Base-by-base conservation (phyloP, 2,797 vertebrate species). In the Graptemys geographica region DNA sequence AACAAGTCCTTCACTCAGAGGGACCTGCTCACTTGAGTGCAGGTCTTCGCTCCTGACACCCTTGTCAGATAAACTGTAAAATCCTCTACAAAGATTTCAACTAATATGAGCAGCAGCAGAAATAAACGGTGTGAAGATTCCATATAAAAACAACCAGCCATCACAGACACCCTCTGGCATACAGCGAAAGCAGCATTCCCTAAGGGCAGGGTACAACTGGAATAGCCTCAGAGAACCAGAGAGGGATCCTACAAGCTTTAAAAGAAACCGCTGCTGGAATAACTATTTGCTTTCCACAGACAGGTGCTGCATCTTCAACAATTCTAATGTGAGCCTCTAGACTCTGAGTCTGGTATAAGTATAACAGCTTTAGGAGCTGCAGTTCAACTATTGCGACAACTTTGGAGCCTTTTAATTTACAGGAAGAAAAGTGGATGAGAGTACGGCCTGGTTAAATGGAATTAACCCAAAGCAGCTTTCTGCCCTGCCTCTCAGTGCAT, bases 71-170 rank as follows among this genome's bases (percentile, higher is more conserved):
- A 28, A 47, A 25, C 23, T 18, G 74, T 18, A 62, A 37, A 44
- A 28, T 5, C 1, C 49, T 6, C 72, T 12, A 11, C 44, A n/a
- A 47, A n/a, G n/a, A 6, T 1, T 33, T 5, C 41, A 79, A 56
- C 49, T 49, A 3, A 49, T 51, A 49, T 51, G 5, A 0, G 3
- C 2, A 15, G 8, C 0, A 7, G 56, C 11, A 0, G 3, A 23
- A 10, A 23, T 31, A 57, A 6, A 12, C 8, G 3, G 86, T 18
- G 11, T 28, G 3, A 27, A 10, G 11, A 59, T 31, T 59, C 57
- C 41, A 44, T 1, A 21, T 4, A 59, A 4, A 52, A 10, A 44
- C 44, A 94, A 84, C 74, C 8, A 6, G 1, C 4, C 13, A 3
- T 0, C 7, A 1, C 3, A 19, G 6, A 15, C 1, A 5, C 16